Percentiles rank a stretch among this genome's conserved stretches.
Conservation (phyloP, 2,888 invertebrate genomes). For the Syrista parreyssii region DNA sequence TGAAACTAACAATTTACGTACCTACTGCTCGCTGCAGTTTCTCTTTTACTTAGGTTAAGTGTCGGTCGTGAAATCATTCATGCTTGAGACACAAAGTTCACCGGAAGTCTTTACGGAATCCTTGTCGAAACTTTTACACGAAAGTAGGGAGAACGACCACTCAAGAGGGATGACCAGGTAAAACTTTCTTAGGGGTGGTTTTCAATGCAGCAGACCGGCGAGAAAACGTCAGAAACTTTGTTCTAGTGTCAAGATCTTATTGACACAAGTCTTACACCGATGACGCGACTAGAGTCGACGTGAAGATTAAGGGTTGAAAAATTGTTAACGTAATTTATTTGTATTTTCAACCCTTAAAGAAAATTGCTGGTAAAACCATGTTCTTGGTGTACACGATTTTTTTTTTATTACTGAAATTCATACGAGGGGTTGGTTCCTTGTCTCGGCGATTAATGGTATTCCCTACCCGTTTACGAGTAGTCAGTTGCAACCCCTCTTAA, state of each 20-base stretch:
- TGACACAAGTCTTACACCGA: slow-evolving; percentile 7
- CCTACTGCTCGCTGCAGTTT: neutral
- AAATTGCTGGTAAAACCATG: neutral
- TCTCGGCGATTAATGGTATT: neutral
- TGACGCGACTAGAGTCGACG: neutral
- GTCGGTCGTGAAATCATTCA: neutral
- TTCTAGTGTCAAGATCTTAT: slow-evolving; percentile 10
- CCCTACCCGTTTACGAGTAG: slow-evolving; percentile 1
- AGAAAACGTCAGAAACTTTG: slow-evolving; percentile 12
- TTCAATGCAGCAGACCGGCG: neutral
- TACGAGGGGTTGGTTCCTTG: neutral
- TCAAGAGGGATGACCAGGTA: neutral
- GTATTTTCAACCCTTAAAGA: neutral
- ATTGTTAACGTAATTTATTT: neutral
- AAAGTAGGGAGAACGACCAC: neutral
- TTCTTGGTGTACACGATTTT: neutral
- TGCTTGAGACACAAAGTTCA: neutral
- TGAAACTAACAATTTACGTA: neutral
- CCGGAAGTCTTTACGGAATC: neutral
- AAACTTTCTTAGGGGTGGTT: neutral
- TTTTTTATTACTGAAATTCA: neutral
- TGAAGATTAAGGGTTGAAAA: neutral
- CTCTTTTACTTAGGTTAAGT: neutral
- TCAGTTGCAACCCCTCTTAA: neutral
- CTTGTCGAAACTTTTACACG: neutral